phyloP scores from a whole-genome alignment of 2,888 invertebrate species.

The Glyphotaelius pellucidus region DNA sequence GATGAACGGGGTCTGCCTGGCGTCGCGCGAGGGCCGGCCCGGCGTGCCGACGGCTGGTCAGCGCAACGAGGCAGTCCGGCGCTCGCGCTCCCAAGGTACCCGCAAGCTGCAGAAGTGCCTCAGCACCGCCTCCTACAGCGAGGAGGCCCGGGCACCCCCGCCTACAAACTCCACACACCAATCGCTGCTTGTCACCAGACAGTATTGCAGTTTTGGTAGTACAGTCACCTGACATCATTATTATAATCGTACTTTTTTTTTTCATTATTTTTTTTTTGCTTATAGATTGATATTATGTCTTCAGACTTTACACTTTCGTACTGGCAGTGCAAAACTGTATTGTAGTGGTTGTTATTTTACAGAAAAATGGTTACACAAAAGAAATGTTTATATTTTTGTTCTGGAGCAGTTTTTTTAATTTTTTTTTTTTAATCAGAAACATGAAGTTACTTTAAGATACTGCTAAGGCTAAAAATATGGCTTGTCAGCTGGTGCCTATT shows the following conservation, averaged over 20 bases:
- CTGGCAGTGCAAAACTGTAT: not conserved
- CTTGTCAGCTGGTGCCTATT: too few relatives aligned
- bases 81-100: constrained; percentile 97
- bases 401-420: too few relatives aligned
- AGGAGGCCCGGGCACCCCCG: constrained; percentile 77
- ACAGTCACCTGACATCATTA: constrained; percentile 81
- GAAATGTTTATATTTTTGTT: too few relatives aligned
- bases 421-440: too few relatives aligned
- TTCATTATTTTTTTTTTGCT: constrained; percentile 16
- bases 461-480: too few relatives aligned
- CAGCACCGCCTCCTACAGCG: constrained; percentile 91
- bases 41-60: constrained; percentile 67
- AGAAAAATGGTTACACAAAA: not conserved
- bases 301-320: not conserved
- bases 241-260: constrained; percentile 54
- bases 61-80: constrained; percentile 80
- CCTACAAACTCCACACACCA: constrained; percentile 78
- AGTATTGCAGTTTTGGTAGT: constrained; percentile 98
- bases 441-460: too few relatives aligned
- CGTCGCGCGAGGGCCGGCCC: constrained; percentile 69
- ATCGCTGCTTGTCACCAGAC: constrained; percentile 89
- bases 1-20: constrained; percentile 88
- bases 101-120: constrained; percentile 95
- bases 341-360: not conserved
- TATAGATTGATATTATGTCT: constrained; percentile 9